Base-by-base conservation (phyloP, 2,888 invertebrate genomes). In the Elmis aenea region DNA sequence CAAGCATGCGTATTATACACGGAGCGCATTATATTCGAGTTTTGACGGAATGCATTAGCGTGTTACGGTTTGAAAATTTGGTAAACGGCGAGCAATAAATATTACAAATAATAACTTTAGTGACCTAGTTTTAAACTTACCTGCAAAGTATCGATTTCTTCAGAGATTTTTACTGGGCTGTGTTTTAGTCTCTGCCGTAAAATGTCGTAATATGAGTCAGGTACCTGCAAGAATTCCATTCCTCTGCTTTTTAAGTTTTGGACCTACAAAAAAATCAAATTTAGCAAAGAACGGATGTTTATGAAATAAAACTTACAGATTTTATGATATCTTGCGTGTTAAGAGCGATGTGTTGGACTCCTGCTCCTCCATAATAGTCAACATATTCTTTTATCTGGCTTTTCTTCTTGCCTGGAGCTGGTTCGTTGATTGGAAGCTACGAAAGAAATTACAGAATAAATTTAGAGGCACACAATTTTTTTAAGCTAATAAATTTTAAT, bases 361-460 rank as follows among this genome's bases (percentile, higher is more conserved):
- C 99, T 2, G 94, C 86, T 1, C 95, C 94, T 1, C 96, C 97
- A 61, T 97, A 94, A 64, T 95, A 99, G 57, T 99, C 96, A 23
- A 97, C 94, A 63, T 90, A 99, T 67, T 99, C 99, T 65, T 95
- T 87, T 50, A 99, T 97, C 73, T 99, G 99, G 45, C 95, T 96
- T 67, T 91, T 94, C 70, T 84, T 87, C 65, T 90, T 91, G 2
- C 95, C 96, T 1, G 77, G 68, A 0, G 97, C 99, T 2, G 97
- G 97, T 66, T 99, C 99, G 66, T 99, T 99, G 56, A 99, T 91
- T 5, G 97, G 97, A 79, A 99, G 79, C 76, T 81, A 66, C 5
- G 57, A 54, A 36, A 42, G 36, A 27, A 20, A 16, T 10, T 5
- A 24, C 6, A 36, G 2, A 26, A 24, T 22, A 24, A 10, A 26